phyloP scores from a whole-genome alignment of 2,113 vertebrate genomes.

The Myrmecobius fasciatus region DNA sequence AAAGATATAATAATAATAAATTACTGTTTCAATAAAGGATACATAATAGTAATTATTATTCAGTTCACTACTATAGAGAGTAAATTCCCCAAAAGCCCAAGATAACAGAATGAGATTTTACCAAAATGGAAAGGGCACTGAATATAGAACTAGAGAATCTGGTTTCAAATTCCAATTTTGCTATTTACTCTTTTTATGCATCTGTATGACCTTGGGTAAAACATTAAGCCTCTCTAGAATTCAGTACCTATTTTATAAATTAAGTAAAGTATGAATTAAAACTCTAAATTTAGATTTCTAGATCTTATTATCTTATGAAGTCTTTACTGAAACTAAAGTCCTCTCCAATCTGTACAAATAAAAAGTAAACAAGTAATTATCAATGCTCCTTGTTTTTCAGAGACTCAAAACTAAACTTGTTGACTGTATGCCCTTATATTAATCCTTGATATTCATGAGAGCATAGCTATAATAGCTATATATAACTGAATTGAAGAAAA shows the following conservation, averaged over 20 bases:
- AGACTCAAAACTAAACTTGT: not conserved
- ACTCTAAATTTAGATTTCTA: not conserved
- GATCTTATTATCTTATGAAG: not conserved
- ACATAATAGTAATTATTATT: not conserved
- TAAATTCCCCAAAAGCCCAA: not conserved
- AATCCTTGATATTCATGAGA: not conserved
- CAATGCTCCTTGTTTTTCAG: not conserved
- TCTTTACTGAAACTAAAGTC: not conserved
- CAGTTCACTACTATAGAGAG: not conserved
- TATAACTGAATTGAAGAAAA: not conserved
- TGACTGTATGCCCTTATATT: not conserved
- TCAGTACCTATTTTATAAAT: not conserved
- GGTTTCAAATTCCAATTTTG: not conserved
- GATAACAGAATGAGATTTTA: not conserved
- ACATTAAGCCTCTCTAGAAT: not conserved
- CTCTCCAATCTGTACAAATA: not conserved
- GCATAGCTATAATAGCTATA: no score
- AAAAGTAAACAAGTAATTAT: not conserved
- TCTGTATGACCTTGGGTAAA: not conserved
- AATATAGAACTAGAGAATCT: not conserved
- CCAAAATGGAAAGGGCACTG: not conserved
- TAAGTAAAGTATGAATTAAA: not conserved
- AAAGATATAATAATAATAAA: no score
- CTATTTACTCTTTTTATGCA: not conserved
- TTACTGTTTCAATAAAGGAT: no score